A percentile compares a stretch with the other conserved stretches of the same genome.
These are phyloP conservation scores for Actinostola sp. DNA, from an alignment of 92 coral and sea anemone genomes.

Conservation along the genomic window DNA sequence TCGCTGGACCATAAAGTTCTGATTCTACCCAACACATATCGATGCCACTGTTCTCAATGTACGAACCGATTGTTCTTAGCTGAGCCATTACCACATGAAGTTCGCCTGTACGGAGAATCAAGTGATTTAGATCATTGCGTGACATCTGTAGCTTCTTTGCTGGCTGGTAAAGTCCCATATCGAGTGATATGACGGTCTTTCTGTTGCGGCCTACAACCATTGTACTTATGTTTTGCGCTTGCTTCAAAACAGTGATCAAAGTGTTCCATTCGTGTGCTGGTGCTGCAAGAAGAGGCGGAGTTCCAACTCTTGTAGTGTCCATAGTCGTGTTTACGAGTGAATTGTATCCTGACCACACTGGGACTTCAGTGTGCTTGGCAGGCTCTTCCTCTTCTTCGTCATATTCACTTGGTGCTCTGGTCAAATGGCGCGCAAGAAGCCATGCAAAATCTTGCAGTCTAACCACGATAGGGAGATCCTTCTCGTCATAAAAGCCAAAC, in stretches of 20 bases:
- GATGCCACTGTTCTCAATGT: constrained; percentile 50
- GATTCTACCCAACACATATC: too few relatives aligned
- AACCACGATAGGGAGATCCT: constrained; percentile 34
- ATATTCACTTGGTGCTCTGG: constrained; percentile 29
- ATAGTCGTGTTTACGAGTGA: constrained; percentile 25
- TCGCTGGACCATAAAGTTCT: too few relatives aligned
- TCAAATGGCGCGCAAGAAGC: constrained; percentile 60
- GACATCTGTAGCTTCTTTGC: constrained; percentile 50
- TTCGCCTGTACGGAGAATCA: constrained; percentile 61
- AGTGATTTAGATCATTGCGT: constrained; percentile 22
- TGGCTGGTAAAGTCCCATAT: constrained; percentile 62
- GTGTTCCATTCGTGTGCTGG: constrained; percentile 71
- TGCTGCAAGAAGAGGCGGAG: constrained; percentile 59
- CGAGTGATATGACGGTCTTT: constrained; percentile 54
- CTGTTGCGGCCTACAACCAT: constrained; percentile 54
- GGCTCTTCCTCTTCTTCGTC: constrained; percentile 31
- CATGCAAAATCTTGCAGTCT: constrained; percentile 52
- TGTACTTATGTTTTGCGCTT: constrained; percentile 43
- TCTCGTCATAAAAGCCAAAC: constrained; percentile 37
- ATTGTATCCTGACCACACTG: constrained; percentile 62
- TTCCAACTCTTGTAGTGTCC: constrained; percentile 41
- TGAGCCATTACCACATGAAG: constrained; percentile 69
- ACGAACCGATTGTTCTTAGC: constrained; percentile 33
- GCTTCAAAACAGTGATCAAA: constrained; percentile 53
- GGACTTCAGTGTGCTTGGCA: constrained; percentile 16